Percentiles rank a stretch among this genome's conserved stretches.
Conservation (phyloP, 2,113 vertebrate genomes). For the Pavo muticus region DNA sequence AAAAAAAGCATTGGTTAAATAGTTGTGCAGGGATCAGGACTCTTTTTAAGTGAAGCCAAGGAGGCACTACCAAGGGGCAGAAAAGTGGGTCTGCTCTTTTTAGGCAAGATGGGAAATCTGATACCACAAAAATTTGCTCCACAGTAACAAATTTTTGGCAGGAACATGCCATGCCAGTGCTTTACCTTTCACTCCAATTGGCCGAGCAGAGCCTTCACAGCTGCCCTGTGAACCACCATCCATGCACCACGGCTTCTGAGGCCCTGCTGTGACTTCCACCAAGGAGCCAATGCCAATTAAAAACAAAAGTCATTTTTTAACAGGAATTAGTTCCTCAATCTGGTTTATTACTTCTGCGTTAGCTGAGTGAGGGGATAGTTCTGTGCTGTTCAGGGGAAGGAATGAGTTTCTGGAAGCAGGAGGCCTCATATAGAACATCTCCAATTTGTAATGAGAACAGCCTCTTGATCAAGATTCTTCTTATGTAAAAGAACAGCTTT, state of each 20-base stretch:
- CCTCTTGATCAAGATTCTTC: background rate
- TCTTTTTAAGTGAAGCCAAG: background rate
- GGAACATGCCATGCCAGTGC: background rate
- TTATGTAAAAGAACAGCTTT: background rate
- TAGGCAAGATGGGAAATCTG: background rate
- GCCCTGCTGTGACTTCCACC: background rate
- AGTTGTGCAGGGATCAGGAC: background rate
- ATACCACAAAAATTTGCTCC: background rate
- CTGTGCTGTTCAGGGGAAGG: background rate
- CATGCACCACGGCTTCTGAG: background rate
- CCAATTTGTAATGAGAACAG: background rate
- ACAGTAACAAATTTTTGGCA: background rate
- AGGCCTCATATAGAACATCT: background rate
- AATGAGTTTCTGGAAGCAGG: background rate
- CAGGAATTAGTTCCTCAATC: background rate
- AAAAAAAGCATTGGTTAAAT: background rate
- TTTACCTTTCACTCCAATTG: background rate
- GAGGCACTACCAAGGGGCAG: background rate
- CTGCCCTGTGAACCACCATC: background rate
- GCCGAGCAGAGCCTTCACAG: background rate
- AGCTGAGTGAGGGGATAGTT: background rate
- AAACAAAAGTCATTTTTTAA: slow-evolving; percentile 11
- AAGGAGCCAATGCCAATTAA: background rate
- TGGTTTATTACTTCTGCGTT: background rate
- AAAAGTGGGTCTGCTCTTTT: background rate